phyloP scores from a whole-genome alignment of 1,140 invertebrate genomes.

The Drosophila parvula region DNA sequence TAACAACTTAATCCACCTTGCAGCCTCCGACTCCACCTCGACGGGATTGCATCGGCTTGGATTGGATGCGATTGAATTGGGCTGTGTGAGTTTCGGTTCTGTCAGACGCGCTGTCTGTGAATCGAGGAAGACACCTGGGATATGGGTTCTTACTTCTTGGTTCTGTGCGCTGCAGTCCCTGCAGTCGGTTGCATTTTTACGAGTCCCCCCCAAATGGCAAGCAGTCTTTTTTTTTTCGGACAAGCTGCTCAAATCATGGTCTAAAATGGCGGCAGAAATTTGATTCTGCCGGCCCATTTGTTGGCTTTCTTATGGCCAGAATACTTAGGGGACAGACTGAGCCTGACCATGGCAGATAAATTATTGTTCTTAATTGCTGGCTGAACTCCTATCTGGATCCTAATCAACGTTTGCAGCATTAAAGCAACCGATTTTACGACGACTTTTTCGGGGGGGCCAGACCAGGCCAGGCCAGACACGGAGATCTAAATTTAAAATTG shows the following conservation, averaged over 20 bases:
- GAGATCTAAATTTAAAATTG: conserved; percentile 72
- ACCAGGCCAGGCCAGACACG: conserved; percentile 16
- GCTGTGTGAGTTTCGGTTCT: conserved; percentile 21
- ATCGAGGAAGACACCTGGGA: conserved; percentile 31
- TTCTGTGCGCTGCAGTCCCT: not conserved
- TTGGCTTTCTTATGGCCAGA: conserved; percentile 58
- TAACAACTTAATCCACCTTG: conserved; percentile 77
- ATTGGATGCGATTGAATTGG: conserved; percentile 13
- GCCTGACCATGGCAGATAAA: conserved; percentile 50
- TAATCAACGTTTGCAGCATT: conserved; percentile 68
- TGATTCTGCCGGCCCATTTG: conserved; percentile 56
- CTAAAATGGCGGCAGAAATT: conserved; percentile 42
- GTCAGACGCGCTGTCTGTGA: conserved; percentile 56
- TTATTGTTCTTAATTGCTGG: conserved; percentile 67
- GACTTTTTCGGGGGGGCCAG: conserved; percentile 29
- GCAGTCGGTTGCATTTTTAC: conserved; percentile 47
- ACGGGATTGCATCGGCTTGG: conserved; percentile 29
- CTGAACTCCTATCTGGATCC: conserved; percentile 64
- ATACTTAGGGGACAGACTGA: conserved; percentile 14
- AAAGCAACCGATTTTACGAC: conserved; percentile 72
- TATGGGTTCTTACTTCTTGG: not conserved
- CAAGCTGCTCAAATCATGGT: conserved; percentile 65
- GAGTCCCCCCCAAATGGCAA: conserved; percentile 37
- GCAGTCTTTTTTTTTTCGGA: conserved; percentile 48
- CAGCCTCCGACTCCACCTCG: conserved; percentile 24